Percentiles rank a stretch among this genome's conserved stretches.
These are phyloP conservation scores for Leptobrachium ailaonicum DNA, from an alignment of 2,113 vertebrate species.

Conservation along the genomic window DNA sequence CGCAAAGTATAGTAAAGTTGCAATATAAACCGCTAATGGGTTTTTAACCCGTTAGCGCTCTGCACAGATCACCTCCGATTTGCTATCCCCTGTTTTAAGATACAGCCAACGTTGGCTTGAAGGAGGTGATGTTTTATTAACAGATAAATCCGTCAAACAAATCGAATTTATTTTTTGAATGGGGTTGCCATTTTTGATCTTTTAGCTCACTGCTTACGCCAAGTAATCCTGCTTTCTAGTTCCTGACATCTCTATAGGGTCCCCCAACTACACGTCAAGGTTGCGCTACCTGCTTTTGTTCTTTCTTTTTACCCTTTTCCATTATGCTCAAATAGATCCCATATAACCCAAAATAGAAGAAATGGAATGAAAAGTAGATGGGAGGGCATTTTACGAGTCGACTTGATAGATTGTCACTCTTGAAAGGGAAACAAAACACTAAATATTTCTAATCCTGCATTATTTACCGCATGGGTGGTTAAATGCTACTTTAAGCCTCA, in stretches of 20 bases:
- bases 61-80: too few relatives aligned
- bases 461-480: slow-evolving; percentile 97
- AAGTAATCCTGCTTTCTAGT: too few relatives aligned
- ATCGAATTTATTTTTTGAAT: too few relatives aligned
- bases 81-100: too few relatives aligned
- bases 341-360: slow-evolving; percentile 65
- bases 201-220: too few relatives aligned
- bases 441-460: slow-evolving; percentile 96
- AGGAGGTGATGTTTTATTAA: too few relatives aligned
- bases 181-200: too few relatives aligned
- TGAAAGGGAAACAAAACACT: slow-evolving; percentile 95
- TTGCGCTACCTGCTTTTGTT: slow-evolving; percentile 53
- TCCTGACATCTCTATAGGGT: background rate
- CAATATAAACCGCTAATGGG: too few relatives aligned
- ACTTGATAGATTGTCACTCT: slow-evolving; percentile 83
- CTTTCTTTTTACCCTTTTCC: slow-evolving; percentile 63
- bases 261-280: slow-evolving; percentile 51
- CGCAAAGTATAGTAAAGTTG: too few relatives aligned
- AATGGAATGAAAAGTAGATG: slow-evolving; percentile 31
- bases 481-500: slow-evolving; percentile 97
- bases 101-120: too few relatives aligned
- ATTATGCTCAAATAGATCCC: slow-evolving; percentile 60
- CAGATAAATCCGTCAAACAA: too few relatives aligned
- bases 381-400: slow-evolving; percentile 66
- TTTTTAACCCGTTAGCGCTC: too few relatives aligned